phyloP scores from a whole-genome alignment of 2,113 vertebrate species.

The Buteo buteo region DNA sequence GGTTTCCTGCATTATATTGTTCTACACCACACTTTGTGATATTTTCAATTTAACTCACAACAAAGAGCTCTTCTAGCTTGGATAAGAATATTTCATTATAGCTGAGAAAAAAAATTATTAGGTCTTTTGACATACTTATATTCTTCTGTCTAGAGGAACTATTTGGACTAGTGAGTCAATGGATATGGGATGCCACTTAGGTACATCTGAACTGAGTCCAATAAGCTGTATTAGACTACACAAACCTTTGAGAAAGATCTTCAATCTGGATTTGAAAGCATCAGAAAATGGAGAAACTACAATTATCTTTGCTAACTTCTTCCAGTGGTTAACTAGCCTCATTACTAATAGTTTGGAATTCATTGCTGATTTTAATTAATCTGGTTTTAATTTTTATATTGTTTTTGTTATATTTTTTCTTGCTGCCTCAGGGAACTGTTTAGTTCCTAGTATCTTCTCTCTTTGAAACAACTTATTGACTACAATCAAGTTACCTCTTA shows the following conservation, averaged over 20 bases:
- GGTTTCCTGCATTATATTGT: neutral
- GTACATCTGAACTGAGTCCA: neutral
- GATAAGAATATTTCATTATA: neutral
- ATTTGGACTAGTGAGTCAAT: neutral
- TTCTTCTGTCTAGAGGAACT: neutral
- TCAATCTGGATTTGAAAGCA: neutral
- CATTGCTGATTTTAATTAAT: neutral
- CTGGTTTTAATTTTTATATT: neutral
- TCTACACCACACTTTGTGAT: neutral
- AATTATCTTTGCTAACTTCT: neutral
- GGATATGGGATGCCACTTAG: neutral
- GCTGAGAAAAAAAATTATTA: neutral
- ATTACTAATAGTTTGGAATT: neutral
- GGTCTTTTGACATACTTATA: neutral
- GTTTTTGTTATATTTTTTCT: neutral
- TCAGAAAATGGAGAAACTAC: neutral
- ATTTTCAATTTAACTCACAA: neutral
- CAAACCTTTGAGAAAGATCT: neutral
- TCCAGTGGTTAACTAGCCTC: neutral
- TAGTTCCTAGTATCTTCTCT: neutral
- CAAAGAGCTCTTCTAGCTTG: neutral
- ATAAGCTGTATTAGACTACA: neutral
- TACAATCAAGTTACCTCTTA: neutral
- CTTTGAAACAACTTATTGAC: neutral
- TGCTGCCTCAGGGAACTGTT: neutral